Evolutionary conservation across 2,113 vertebrate genomes (phyloP), one percentile per base, ranked within the genome.

Genomic region (Sphaerodactylus townsendi): DNA sequence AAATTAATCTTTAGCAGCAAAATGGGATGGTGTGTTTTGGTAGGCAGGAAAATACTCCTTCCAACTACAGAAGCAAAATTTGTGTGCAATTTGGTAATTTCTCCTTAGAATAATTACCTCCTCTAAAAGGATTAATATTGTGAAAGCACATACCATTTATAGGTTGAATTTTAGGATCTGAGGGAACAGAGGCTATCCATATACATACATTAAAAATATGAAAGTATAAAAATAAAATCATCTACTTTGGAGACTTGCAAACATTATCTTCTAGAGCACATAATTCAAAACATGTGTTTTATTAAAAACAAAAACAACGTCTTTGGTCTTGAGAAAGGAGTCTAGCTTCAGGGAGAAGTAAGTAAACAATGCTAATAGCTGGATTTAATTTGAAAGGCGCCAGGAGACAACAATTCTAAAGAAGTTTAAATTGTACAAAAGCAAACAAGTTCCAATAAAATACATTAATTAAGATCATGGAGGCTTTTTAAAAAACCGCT

Each of bases 381-480:
- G 91, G 78, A 90, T 94, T 73, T 73, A 92, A 92, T 93, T 93
- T 90, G 85, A 88, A 87, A 91, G 76, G 65, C n/a, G 1, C 82
- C 89, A 84, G 2, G 23, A 86, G 68, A 90, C 83, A 81, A 90
- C 75, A 86, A 85, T 88, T 87, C 59, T 48, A 72, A 78, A 93
- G 65, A 86, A 89, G 89, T 85, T 46, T 81, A 81, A 88, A 88
- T 85, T 46, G 75, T 91, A 88, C 85, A 90, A 90, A 88, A 84
- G 48, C 35, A 87, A 87, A 46, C 23, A 81, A 89, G 62, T 85
- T 44, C 41, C 77, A 68, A 80, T 53, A 85, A 88, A 92, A 90
- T 8, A 2, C 39, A 0, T 87, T 87, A 41, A 82, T 66, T 73
- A 68, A 50, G 83, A 91, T 87, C 59, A 87, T 8, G 48, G 21